Conservation (phyloP, 2,888 invertebrate species). For the Amaurobius ferox region DNA sequence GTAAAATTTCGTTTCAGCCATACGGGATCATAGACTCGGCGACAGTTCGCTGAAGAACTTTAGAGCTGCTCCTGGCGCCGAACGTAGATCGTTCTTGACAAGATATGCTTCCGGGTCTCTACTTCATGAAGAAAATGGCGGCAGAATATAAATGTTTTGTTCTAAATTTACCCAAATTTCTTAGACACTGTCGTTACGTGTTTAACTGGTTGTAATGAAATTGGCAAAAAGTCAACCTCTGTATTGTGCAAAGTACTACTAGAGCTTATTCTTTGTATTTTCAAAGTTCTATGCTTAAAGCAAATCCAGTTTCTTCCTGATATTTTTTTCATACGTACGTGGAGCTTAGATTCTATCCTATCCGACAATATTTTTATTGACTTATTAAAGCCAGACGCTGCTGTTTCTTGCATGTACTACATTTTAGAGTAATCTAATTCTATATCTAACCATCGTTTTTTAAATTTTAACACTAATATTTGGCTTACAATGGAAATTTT, state of each 20-base stretch:
- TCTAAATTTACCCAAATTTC: too few relatives aligned
- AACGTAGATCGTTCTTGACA: slow-evolving; percentile 26
- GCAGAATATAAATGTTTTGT: background rate
- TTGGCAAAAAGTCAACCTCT: too few relatives aligned
- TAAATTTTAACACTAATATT: slow-evolving; percentile 25
- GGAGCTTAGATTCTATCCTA: background rate
- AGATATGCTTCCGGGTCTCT: background rate
- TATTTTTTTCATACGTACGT: background rate
- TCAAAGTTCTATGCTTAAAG: too few relatives aligned
- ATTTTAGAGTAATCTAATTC: slow-evolving; percentile 26
- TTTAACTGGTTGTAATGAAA: too few relatives aligned
- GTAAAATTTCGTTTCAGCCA: slow-evolving; percentile 24
- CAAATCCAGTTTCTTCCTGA: slow-evolving; percentile 1
- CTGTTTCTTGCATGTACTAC: slow-evolving; percentile 43
- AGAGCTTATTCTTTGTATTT: too few relatives aligned
- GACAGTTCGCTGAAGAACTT: slow-evolving; percentile 42
- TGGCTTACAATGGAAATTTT: background rate
- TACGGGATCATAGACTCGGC: slow-evolving; percentile 40
- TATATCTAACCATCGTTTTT: background rate
- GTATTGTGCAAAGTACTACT: too few relatives aligned
- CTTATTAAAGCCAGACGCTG: slow-evolving; percentile 36
- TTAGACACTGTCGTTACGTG: too few relatives aligned
- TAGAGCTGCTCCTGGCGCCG: slow-evolving; percentile 62
- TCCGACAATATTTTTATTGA: slow-evolving; percentile 28
- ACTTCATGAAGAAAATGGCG: background rate